phyloP scores from a whole-genome alignment of 1,140 invertebrate genomes.

The Drosophila bocki region DNA sequence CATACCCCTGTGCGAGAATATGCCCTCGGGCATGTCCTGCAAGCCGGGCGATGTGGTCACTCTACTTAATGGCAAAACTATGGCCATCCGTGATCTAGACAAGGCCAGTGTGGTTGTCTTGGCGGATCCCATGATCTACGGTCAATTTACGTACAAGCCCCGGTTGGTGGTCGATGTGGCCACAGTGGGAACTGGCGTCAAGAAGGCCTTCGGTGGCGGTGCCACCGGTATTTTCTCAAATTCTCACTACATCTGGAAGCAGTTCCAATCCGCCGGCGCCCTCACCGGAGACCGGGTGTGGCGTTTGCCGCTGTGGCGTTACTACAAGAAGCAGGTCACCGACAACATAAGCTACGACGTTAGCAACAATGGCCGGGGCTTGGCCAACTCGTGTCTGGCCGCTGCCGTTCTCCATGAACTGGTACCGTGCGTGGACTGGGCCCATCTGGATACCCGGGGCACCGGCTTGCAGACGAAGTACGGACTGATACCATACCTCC shows the following conservation, averaged over 20 bases:
- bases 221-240: constrained; percentile 94
- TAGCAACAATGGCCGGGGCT: constrained; percentile 87
- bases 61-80: constrained; percentile 93
- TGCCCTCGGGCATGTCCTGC: constrained; percentile 92
- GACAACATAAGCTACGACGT: constrained; percentile 86
- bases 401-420: constrained; percentile 90
- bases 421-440: constrained; percentile 87
- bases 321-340: constrained; percentile 90
- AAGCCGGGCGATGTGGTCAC: constrained; percentile 95
- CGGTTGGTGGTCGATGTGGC: constrained; percentile 91
- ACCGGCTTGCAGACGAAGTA: constrained; percentile 86
- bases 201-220: constrained; percentile 88
- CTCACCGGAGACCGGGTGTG: constrained; percentile 94
- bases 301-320: constrained; percentile 94
- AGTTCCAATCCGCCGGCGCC: constrained; percentile 88
- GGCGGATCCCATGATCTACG: constrained; percentile 94
- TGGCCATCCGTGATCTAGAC: constrained; percentile 91
- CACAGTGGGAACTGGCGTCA: constrained; percentile 86
- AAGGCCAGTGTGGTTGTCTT: constrained; percentile 95
- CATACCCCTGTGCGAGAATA: constrained; percentile 92
- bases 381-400: constrained; percentile 87
- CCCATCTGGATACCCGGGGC: constrained; percentile 90
- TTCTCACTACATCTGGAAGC: constrained; percentile 88
- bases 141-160: constrained; percentile 87
- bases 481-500: constrained; percentile 87